phyloP scores from a whole-genome alignment of 2,797 vertebrate species.

The Parotocinclus haroldoi region DNA sequence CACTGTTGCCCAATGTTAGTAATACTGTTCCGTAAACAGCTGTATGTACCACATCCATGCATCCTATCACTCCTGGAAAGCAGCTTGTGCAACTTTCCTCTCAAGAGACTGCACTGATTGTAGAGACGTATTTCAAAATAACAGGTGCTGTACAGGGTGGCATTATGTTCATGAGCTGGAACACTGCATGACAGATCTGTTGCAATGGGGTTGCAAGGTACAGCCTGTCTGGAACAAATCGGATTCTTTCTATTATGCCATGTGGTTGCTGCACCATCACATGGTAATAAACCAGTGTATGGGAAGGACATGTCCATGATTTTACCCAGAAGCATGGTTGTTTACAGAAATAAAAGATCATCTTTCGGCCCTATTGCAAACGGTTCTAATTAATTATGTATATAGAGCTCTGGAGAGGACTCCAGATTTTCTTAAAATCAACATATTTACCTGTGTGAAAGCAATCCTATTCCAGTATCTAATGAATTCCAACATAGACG shows the following conservation, averaged over 20 bases:
- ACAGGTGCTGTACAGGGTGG: constrained; percentile 18
- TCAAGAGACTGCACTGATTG: constrained; percentile 26
- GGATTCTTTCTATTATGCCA: not conserved
- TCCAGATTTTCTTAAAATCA: too few relatives aligned
- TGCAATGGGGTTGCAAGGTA: not conserved
- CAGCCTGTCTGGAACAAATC: not conserved
- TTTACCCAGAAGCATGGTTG: too few relatives aligned
- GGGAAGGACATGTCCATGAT: too few relatives aligned
- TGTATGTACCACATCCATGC: constrained; percentile 18
- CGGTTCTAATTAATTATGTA: too few relatives aligned
- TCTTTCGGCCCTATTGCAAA: too few relatives aligned
- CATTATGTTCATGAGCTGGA: not conserved
- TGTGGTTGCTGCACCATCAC: too few relatives aligned
- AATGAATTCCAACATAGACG: too few relatives aligned
- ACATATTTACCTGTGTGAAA: too few relatives aligned
- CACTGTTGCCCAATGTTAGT: constrained; percentile 44
- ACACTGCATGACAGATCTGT: constrained; percentile 17
- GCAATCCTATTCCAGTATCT: too few relatives aligned
- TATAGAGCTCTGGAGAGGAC: too few relatives aligned
- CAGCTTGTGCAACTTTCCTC: constrained; percentile 45
- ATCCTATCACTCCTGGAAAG: constrained; percentile 1
- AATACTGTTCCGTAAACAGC: constrained; percentile 47
- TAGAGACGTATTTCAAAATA: constrained; percentile 30
- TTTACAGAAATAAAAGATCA: too few relatives aligned
- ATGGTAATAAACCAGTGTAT: too few relatives aligned